Base-by-base conservation (phyloP, 1,140 invertebrate species). In the Thaumatotibia leucotreta region DNA sequence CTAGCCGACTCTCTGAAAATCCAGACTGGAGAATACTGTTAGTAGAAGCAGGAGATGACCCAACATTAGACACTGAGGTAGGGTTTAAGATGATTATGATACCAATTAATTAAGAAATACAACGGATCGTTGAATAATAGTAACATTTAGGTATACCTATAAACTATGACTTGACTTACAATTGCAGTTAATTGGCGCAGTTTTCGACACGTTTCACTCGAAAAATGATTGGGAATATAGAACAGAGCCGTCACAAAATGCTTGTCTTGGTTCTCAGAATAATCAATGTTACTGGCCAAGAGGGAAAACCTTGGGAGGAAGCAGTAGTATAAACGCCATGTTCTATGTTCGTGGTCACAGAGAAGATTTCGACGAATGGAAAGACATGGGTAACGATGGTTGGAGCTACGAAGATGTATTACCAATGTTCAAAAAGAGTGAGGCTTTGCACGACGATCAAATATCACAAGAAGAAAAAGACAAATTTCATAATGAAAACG, bases 341-440 rank as follows among this genome's bases (percentile, higher is more conserved):
- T 93, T 95, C 14, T 95, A 96, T 77, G 93, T 95, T 0, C 85
- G 95, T 61, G 96, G 96, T 0, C 94, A 96, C 83, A 92, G 90
- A 32, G 72, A 82, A 20, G 95, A 96, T 77, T 96, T 94, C 73
- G 93, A 96, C 76, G 72, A 91, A 11, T 96, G 95, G 95, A 77
- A 73, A 88, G 68, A 73, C 65, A 69, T 45, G 67, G 92, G 62
- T 0, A 96, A 96, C 68, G 84, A 89, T 0, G 95, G 95, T 0
- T 97, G 97, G 97, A 92, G 93, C 5, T 97, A 95, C 82, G 92
- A 95, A 2, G 93, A 96, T 23, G 91, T 94, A 4, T 76, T 64
- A 20, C 62, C 62, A 1, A 54, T 65, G 33, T 69, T 69, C 27
- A 54, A 61, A 22, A 70, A 67, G 45, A 69, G 67, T 63, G 4